These are phyloP conservation scores for Phoxinus dragarum DNA, from an alignment of 2,797 vertebrate species.

Conservation along the genomic window DNA sequence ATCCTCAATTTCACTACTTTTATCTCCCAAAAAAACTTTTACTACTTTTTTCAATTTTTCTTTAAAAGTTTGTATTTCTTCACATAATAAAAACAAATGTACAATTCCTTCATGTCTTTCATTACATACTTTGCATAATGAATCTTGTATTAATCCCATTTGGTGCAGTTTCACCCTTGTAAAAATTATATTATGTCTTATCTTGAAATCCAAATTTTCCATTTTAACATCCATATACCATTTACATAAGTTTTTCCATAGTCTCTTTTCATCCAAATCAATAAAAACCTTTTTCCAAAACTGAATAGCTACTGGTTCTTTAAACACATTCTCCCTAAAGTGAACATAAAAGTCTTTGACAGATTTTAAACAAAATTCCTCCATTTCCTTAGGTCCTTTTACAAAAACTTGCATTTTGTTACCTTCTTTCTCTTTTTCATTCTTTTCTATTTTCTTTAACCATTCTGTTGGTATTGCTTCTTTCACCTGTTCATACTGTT, in stretches of 20 bases:
- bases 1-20: not conserved
- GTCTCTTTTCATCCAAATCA: too few relatives aligned
- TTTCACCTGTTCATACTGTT: constrained; percentile 4
- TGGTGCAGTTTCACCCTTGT: not conserved
- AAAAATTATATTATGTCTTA: not conserved
- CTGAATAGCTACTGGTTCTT: too few relatives aligned
- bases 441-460: not conserved
- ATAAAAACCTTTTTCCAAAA: too few relatives aligned
- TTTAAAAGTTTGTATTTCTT: not conserved
- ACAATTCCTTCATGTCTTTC: not conserved
- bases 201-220: too few relatives aligned
- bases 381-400: too few relatives aligned
- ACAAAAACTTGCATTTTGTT: too few relatives aligned
- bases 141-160: not conserved
- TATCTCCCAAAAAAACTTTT: not conserved
- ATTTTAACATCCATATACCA: too few relatives aligned
- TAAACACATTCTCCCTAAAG: too few relatives aligned
- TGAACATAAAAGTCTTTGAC: too few relatives aligned
- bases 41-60: too few relatives aligned
- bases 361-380: too few relatives aligned
- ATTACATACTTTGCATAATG: not conserved
- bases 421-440: too few relatives aligned
- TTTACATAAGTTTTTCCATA: not conserved
- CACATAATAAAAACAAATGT: not conserved
- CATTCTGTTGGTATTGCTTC: constrained; percentile 3